Evolutionary conservation across 1,140 invertebrate genomes (phyloP), one percentile per base, ranked within the genome.

Genomic region (Bombus superbus): DNA sequence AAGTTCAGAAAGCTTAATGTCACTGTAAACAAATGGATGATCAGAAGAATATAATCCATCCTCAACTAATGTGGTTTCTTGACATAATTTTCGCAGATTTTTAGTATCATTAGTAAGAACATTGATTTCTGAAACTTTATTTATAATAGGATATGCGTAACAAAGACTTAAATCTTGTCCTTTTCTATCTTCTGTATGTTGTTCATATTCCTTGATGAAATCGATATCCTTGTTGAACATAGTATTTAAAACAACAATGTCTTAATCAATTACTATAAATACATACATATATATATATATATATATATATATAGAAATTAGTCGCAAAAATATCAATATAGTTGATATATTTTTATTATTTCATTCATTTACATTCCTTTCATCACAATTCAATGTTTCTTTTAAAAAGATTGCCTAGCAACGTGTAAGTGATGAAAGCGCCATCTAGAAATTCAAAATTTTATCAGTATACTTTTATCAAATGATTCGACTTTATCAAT

Each of bases 41-140:
- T 91, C 82, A 38, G 90, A 86, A 9, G 88, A 86, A 78, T 93
- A 95, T 1, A 95, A 86, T 40, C 94, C 95, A 76, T 95, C 94
- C 13, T 94, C 93, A 10, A 28, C 77, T n/a, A 76, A 88, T 35
- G 79, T 69, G 0, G 66, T 64, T 59, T 86, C 84, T 40, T 83
- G 72, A 40, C 40, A 35, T 66, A 59, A 85, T 74, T 80, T 79
- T 85, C 86, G 83, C 15, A 69, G 59, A 71, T 75, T 78, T 47
- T 85, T 25, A 32, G 71, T 80, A 11, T 83, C 38, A 78, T 73
- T 69, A 5, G 85, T 86, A 38, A 94, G 81, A 10, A 94, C 90
- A 42, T 82, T 85, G 68, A 84, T 91, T 22, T 85, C 75, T 22
- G 92, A 64, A 10, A 57, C 13, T 18, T 89, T 86, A 13, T 86